phyloP scores from a whole-genome alignment of 2,888 invertebrate species.

The Himalopsyche kuldschensis region DNA sequence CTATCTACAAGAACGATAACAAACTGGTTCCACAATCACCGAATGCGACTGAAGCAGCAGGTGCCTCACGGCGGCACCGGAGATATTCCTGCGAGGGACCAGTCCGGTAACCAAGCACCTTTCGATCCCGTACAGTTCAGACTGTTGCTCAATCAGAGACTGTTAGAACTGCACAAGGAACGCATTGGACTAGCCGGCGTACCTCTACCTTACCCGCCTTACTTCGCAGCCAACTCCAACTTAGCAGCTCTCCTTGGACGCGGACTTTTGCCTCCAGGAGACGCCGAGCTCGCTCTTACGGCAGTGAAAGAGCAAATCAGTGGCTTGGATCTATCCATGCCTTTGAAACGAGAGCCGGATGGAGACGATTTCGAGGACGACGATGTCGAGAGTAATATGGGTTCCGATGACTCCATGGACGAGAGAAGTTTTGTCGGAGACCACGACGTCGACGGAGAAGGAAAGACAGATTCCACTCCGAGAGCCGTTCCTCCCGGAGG shows the following conservation, averaged over 20 bases:
- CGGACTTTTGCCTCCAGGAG: constrained; percentile 64
- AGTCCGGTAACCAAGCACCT: constrained; percentile 66
- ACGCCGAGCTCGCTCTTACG: constrained; percentile 59
- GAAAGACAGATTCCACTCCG: constrained; percentile 58
- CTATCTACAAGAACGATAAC: constrained; percentile 95
- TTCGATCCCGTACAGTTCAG: constrained; percentile 93
- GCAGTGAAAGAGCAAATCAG: constrained; percentile 78
- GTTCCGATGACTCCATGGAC: constrained; percentile 67
- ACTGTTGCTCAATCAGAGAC: constrained; percentile 82
- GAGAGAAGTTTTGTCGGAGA: constrained; percentile 54
- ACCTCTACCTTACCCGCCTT: constrained; percentile 76
- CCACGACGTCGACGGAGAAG: constrained; percentile 51
- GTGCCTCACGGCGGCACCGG: constrained; percentile 77
- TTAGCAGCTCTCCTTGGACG: constrained; percentile 76
- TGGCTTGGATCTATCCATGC: constrained; percentile 87
- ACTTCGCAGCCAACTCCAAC: constrained; percentile 75
- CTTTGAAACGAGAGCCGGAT: constrained; percentile 76
- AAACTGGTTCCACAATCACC: constrained; percentile 99
- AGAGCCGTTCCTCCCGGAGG: constrained; percentile 48
- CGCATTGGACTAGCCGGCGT: constrained; percentile 77
- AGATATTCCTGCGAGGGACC: constrained; percentile 74
- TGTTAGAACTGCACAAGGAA: constrained; percentile 85
- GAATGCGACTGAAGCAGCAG: constrained; percentile 95
- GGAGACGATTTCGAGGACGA: constrained; percentile 81
- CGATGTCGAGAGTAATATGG: constrained; percentile 74